phyloP scores from a whole-genome alignment of 2,888 invertebrate genomes.

The Elysia crispata region DNA sequence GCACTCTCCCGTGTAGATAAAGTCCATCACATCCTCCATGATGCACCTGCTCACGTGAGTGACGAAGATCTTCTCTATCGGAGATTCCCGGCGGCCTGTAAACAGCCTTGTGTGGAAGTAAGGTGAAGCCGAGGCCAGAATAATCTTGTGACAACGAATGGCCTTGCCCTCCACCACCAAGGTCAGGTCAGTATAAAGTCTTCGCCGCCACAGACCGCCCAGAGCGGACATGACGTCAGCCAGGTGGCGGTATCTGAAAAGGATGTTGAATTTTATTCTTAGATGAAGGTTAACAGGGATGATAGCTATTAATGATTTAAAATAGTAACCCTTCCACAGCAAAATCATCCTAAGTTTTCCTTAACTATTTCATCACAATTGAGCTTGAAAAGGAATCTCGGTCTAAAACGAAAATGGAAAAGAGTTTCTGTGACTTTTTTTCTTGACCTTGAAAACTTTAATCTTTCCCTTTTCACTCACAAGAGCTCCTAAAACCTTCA shows the following conservation, averaged over 20 bases:
- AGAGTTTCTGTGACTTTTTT: no score
- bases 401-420: no score
- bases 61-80: slow-evolving; percentile 46
- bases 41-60: slow-evolving; percentile 82
- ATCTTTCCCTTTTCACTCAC: no score
- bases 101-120: slow-evolving; percentile 51
- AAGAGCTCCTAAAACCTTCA: no score
- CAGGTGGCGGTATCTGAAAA: slow-evolving; percentile 40
- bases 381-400: no score
- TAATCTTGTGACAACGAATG: slow-evolving; percentile 47
- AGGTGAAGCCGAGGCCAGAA: slow-evolving; percentile 49
- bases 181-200: slow-evolving; percentile 51
- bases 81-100: slow-evolving; percentile 48
- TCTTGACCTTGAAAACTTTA: no score
- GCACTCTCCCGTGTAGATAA: slow-evolving; percentile 88
- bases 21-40: slow-evolving; percentile 87
- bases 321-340: no score
- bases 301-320: no score
- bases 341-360: no score
- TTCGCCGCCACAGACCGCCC: slow-evolving; percentile 45
- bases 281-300: no score
- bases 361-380: no score
- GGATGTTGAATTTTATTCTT: neutral
- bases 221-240: slow-evolving; percentile 47
- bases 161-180: slow-evolving; percentile 49